phyloP scores from a whole-genome alignment of 2,888 invertebrate genomes.

The Zygogramma bicolorata region DNA sequence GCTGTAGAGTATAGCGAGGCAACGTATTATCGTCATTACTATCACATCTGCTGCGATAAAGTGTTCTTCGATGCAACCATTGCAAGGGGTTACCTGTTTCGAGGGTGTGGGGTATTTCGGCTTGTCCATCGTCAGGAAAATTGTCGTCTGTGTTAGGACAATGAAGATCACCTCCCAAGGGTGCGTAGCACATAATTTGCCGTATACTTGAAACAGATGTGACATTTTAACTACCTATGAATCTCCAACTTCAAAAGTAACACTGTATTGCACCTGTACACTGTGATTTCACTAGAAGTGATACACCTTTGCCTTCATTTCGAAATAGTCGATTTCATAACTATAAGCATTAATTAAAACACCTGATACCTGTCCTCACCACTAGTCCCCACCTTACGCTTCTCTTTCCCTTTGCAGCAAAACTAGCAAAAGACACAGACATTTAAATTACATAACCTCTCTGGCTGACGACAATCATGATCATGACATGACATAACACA shows the following conservation, averaged over 20 bases:
- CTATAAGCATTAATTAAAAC: not conserved
- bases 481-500: no score
- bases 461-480: no score
- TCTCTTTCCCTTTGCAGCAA: not conserved
- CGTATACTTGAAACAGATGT: conserved; percentile 83
- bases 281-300: not conserved
- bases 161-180: conserved; percentile 95
- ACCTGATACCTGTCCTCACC: no score
- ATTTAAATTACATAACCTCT: no score
- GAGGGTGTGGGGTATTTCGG: conserved; percentile 58
- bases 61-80: conserved; percentile 70
- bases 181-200: conserved; percentile 90
- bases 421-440: no score
- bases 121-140: conserved; percentile 80
- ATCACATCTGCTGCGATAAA: conserved; percentile 86
- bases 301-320: not conserved
- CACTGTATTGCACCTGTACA: not conserved
- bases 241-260: no score
- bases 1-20: conserved; percentile 89
- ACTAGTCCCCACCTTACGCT: no score
- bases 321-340: not conserved
- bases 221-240: conserved; percentile 46
- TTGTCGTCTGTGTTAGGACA: conserved; percentile 81
- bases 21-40: conserved; percentile 90
- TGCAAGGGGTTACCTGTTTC: conserved; percentile 46